Percentiles rank a stretch among this genome's conserved stretches.
phyloP scores from a whole-genome alignment of 1,140 invertebrate species.

The Anoplolepis gracilipes region DNA sequence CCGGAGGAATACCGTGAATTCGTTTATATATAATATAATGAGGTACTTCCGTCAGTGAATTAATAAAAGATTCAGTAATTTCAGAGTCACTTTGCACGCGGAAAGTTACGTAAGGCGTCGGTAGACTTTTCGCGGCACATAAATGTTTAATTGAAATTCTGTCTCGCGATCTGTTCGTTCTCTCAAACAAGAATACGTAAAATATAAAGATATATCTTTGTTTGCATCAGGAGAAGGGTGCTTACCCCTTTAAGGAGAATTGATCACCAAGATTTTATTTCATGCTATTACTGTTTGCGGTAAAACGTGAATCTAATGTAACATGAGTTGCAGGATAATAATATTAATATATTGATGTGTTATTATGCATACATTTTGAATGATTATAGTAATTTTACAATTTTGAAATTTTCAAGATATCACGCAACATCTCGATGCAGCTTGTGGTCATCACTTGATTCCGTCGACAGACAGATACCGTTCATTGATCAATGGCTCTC shows the following conservation, averaged over 20 bases:
- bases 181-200: constrained; percentile 47
- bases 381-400: constrained; percentile 8
- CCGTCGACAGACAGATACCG: background rate
- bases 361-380: background rate
- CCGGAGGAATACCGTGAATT: background rate
- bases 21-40: background rate
- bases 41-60: constrained; percentile 61
- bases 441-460: background rate
- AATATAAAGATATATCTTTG: constrained; percentile 54
- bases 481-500: constrained; percentile 58
- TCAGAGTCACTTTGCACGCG: background rate
- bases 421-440: background rate
- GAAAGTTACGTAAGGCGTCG: constrained; percentile 62
- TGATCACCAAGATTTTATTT: constrained; percentile 54
- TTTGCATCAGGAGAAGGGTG: background rate
- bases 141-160: constrained; percentile 75
- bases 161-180: constrained; percentile 42
- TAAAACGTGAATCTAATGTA: background rate
- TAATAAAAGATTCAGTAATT: constrained; percentile 70
- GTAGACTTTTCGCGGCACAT: constrained; percentile 52
- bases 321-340: background rate
- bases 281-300: constrained; percentile 13
- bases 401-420: background rate
- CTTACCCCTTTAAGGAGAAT: constrained; percentile 40
- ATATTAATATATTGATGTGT: background rate